phyloP scores from a whole-genome alignment of 1,140 invertebrate genomes.

The Drosophila arizonae region DNA sequence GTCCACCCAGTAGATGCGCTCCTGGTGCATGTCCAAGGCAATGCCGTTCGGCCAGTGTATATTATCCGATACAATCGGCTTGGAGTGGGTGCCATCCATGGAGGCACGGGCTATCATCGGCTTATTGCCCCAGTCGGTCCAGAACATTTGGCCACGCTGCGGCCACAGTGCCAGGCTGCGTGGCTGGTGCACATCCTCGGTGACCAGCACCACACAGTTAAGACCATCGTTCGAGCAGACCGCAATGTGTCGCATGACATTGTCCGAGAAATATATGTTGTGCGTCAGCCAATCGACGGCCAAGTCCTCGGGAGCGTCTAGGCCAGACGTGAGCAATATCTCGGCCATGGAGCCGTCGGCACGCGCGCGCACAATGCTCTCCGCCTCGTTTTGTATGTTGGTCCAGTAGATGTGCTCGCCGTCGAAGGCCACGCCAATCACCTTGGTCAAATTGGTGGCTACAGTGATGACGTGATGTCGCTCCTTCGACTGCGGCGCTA shows the following conservation, averaged over 20 bases:
- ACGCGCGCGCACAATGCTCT: conserved; percentile 86
- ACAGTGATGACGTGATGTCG: conserved; percentile 82
- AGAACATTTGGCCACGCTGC: conserved; percentile 89
- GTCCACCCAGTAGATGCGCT: conserved; percentile 91
- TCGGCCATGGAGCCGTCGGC: conserved; percentile 85
- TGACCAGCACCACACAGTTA: conserved; percentile 86
- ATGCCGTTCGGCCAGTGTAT: conserved; percentile 94
- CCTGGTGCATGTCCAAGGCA: conserved; percentile 92
- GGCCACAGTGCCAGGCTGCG: conserved; percentile 86
- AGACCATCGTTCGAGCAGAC: conserved; percentile 87
- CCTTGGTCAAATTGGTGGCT: conserved; percentile 84
- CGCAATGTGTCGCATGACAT: conserved; percentile 87
- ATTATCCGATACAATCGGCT: conserved; percentile 86
- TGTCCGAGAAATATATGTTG: conserved; percentile 92
- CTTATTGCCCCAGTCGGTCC: conserved; percentile 91
- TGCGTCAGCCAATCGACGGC: conserved; percentile 91
- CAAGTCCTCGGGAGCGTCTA: conserved; percentile 89
- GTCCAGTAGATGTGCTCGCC: conserved; percentile 89
- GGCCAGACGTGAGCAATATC: conserved; percentile 86
- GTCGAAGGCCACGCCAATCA: conserved; percentile 88
- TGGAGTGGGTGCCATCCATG: conserved; percentile 90
- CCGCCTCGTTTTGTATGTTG: conserved; percentile 86
- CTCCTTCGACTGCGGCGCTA: conserved; percentile 68
- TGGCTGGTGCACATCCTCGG: conserved; percentile 85
- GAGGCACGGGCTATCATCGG: conserved; percentile 90